Evolutionary conservation across 2,113 vertebrate species (phyloP).

Genomic region (Ceyx cyanopectus): DNA sequence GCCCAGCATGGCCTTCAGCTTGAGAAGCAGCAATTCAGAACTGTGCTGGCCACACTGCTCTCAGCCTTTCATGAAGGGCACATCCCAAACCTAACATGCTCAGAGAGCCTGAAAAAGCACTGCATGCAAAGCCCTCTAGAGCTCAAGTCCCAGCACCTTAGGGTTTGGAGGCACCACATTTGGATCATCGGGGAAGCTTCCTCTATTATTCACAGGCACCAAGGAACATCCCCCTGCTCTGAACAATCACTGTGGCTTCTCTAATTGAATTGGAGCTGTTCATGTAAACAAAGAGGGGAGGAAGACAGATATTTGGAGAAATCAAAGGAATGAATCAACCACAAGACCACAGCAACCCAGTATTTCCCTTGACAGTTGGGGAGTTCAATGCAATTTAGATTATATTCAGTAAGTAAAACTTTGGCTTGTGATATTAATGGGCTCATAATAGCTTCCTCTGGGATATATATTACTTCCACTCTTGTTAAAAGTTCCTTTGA

Average conservation of each 20-base stretch:
- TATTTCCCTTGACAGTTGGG: background rate
- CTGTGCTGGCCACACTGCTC: background rate
- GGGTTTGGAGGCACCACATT: rapidly evolving
- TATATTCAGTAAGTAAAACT: constrained; percentile 63
- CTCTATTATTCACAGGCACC: background rate
- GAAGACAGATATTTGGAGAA: constrained; percentile 16
- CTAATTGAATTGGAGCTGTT: background rate
- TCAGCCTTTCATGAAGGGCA: rapidly evolving
- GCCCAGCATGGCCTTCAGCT: background rate
- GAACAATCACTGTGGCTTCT: background rate
- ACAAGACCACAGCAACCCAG: constrained; percentile 18
- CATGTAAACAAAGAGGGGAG: constrained; percentile 10
- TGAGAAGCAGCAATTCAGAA: background rate
- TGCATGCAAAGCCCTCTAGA: rapidly evolving
- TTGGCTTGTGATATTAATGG: constrained; percentile 65
- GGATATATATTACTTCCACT: constrained; percentile 68
- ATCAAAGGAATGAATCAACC: constrained; percentile 46
- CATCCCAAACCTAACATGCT: background rate
- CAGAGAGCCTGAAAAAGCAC: background rate
- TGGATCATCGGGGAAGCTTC: background rate
- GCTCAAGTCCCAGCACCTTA: background rate
- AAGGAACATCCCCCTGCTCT: background rate
- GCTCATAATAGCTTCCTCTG: constrained; percentile 68
- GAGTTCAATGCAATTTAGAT: constrained; percentile 58
- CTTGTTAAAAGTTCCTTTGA: constrained; percentile 72